Evolutionary conservation across 2,113 vertebrate genomes (phyloP).

Genomic region (Pantherophis guttatus): DNA sequence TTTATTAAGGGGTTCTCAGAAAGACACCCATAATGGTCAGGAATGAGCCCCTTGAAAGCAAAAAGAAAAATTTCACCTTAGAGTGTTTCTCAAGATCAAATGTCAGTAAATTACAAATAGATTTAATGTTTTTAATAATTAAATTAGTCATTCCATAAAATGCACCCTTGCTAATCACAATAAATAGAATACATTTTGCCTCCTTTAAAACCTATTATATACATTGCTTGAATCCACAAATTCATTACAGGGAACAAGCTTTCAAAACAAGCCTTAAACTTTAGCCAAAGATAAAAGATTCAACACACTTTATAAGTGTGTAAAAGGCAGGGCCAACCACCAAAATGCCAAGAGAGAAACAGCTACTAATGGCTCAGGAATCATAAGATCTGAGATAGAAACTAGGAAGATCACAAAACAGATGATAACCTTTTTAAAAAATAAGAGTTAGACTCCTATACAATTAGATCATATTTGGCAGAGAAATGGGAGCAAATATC

Average conservation of each 20-base stretch:
- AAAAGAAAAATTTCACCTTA: background rate
- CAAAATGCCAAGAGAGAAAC: background rate
- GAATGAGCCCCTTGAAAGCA: background rate
- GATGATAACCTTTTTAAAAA: background rate
- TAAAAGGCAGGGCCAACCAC: background rate
- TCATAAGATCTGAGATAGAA: background rate
- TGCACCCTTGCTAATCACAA: conserved; percentile 59
- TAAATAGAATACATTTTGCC: conserved; percentile 62
- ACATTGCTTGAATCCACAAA: conserved; percentile 35
- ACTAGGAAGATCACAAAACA: background rate
- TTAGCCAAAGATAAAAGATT: conserved; percentile 19
- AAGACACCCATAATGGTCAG: background rate
- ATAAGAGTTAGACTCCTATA: background rate
- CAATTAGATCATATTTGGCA: no score
- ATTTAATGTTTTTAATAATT: conserved; percentile 67
- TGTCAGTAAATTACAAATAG: conserved; percentile 40
- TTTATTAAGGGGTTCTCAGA: background rate
- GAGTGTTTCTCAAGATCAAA: background rate
- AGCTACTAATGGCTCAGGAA: background rate
- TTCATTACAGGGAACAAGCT: conserved; percentile 47
- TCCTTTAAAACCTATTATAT: conserved; percentile 29
- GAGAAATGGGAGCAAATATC: background rate
- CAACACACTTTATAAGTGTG: background rate
- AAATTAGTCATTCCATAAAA: conserved; percentile 61
- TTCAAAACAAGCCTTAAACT: conserved; percentile 24